phyloP scores from a whole-genome alignment of 2,888 invertebrate genomes.

The Trissolcus japonicus region DNA sequence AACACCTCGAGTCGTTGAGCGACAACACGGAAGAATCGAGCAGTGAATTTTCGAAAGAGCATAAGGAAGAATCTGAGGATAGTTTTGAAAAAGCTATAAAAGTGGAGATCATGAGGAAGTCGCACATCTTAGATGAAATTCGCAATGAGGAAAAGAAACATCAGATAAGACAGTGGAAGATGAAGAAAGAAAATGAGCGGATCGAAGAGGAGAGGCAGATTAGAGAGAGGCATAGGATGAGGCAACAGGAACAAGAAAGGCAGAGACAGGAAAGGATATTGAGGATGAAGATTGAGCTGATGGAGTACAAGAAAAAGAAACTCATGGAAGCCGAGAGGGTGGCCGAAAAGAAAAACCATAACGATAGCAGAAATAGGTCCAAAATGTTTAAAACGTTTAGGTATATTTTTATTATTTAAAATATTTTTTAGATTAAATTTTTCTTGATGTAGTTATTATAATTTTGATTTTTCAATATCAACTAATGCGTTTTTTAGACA shows the following conservation, averaged over 20 bases:
- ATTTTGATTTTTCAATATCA: not conserved
- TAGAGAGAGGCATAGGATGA: constrained; percentile 57
- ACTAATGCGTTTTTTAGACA: constrained; percentile 61
- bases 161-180: constrained; percentile 67
- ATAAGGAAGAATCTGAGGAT: constrained; percentile 4
- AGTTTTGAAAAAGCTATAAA: constrained; percentile 5
- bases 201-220: constrained; percentile 63
- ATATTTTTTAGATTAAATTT: not conserved
- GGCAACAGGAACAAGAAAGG: constrained; percentile 58
- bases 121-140: constrained; percentile 13
- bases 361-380: not conserved
- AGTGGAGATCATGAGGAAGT: constrained; percentile 23
- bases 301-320: constrained; percentile 62
- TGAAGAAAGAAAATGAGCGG: constrained; percentile 63
- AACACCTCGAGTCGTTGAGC: not conserved
- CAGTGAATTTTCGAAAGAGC: constrained; percentile 19
- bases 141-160: constrained; percentile 61
- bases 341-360: constrained; percentile 23
- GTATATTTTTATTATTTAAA: not conserved
- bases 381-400: not conserved
- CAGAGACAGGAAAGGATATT: constrained; percentile 54
- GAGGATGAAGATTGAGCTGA: constrained; percentile 55
- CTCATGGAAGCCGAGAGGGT: constrained; percentile 18
- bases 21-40: constrained; percentile 9
- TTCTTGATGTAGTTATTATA: constrained; percentile 23